Evolutionary conservation across 2,888 invertebrate species (phyloP).

Genomic region (Andrena dorsata): DNA sequence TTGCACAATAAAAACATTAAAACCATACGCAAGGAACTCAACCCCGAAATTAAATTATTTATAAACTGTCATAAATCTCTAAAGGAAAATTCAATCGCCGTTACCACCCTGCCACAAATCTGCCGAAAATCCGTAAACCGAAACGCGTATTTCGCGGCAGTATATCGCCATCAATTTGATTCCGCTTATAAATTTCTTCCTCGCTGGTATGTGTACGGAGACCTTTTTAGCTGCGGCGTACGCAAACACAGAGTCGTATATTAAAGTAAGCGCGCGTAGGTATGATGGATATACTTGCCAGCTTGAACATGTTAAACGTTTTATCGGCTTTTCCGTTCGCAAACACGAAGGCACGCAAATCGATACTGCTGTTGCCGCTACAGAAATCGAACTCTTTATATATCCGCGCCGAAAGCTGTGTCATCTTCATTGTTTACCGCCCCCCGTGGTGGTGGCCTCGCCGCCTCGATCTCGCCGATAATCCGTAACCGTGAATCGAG

Average conservation of each 20-base stretch:
- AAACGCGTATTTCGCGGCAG: no score
- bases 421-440: conserved; percentile 59
- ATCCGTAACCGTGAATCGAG: conserved; percentile 59
- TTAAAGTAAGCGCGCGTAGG: conserved; percentile 15
- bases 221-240: not conserved
- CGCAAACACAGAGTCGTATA: not conserved
- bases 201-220: not conserved
- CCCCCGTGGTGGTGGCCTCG: conserved; percentile 19
- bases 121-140: no score
- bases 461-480: conserved; percentile 55
- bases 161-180: no score
- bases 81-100: no score
- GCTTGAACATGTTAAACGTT: conserved; percentile 75
- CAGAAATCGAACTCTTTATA: conserved; percentile 70
- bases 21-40: no score
- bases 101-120: no score
- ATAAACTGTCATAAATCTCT: no score
- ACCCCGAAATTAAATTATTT: no score
- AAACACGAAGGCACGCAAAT: conserved; percentile 64
- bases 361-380: conserved; percentile 62
- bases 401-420: conserved; percentile 57
- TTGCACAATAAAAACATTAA: no score
- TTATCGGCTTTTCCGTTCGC: conserved; percentile 71
- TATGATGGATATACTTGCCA: conserved; percentile 69
- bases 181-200: not conserved